Evolutionary conservation across 2,888 invertebrate species (phyloP), one percentile per base, ranked within the genome.

Genomic region (Eulithis prunata): DNA sequence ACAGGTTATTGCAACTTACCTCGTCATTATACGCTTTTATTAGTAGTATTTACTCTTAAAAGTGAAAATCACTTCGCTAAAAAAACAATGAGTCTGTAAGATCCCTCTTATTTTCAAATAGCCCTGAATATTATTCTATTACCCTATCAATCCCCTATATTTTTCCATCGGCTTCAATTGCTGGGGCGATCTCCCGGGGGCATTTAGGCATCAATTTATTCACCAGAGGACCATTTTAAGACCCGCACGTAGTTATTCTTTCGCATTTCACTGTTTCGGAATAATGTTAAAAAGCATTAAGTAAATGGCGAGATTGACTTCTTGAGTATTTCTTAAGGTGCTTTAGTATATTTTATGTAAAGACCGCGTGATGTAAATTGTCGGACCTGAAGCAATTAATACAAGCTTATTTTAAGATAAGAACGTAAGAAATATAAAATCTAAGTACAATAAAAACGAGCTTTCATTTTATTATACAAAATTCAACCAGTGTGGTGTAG

Each of bases 141-240:
- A 73, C 66, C 63, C 57, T 57, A 60, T 61, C 60, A 45, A 65
- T 62, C 58, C 57, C 57, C 67, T 72, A 71, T 74, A 75, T 75
- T 74, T 76, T 73, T 76, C 71, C 70, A 71, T 73, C 71, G 65
- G 58, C 67, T 73, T 62, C 70, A 73, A 76, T 77, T 75, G 72
- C 63, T 67, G 60, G 64, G 63, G 65, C 63, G 65, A 74, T 70
- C 71, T 73, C 78, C 75, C 68, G 70, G 64, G 73, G 73, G 74
- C 68, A 71, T 78, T 78, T 73, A 70, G 69, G 68, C 68, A 74
- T 72, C 74, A 78, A 79, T 79, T 77, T 77, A 74, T 79, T 76
- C 71, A 66, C 66, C 53, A 58, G 60, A 70, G 65, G 68, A 62
- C 58, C 67, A 47, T 52, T 62, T 38, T 54, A 57, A 49, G 67